Evolutionary conservation across 1,140 invertebrate genomes (phyloP).

Genomic region (Tyrophagus putrescentiae): DNA sequence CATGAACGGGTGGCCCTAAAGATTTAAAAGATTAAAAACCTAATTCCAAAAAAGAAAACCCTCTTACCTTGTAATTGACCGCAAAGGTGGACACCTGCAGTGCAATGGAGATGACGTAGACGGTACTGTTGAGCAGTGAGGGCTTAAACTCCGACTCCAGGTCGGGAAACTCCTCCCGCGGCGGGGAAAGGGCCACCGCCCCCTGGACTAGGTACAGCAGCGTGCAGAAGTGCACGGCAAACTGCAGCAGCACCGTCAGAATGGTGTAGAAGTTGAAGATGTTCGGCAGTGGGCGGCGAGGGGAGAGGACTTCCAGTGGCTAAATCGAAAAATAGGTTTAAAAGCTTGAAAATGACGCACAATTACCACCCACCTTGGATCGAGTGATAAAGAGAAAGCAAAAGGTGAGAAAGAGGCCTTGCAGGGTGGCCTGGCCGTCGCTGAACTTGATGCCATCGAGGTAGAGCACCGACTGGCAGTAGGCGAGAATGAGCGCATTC

Average conservation of each 20-base stretch:
- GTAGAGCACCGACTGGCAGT: slow-evolving; percentile 96
- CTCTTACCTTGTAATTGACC: slow-evolving; percentile 87
- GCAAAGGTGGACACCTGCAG: slow-evolving; percentile 95
- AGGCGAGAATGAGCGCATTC: slow-evolving; percentile 94
- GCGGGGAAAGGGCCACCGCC: slow-evolving; percentile 35
- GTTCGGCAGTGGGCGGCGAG: slow-evolving; percentile 85
- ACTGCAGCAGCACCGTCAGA: slow-evolving; percentile 83
- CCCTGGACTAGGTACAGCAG: slow-evolving; percentile 75
- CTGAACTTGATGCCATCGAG: slow-evolving; percentile 95
- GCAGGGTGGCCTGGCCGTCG: slow-evolving; percentile 85
- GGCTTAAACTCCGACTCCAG: slow-evolving; percentile 78
- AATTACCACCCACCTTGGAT: slow-evolving; percentile 58
- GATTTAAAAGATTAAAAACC: slow-evolving; percentile 24
- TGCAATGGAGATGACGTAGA: slow-evolving; percentile 93
- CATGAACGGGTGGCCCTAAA: slow-evolving; percentile 94
- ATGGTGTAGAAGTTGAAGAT: slow-evolving; percentile 98
- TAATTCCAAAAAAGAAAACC: background rate
- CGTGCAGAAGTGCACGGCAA: slow-evolving; percentile 81
- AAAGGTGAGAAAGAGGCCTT: slow-evolving; percentile 71
- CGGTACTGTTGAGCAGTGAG: slow-evolving; percentile 87
- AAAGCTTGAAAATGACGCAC: background rate
- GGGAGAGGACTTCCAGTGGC: slow-evolving; percentile 82
- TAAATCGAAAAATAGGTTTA: slow-evolving; percentile 36
- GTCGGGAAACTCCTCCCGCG: slow-evolving; percentile 39
- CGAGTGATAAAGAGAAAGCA: slow-evolving; percentile 97